Conservation (phyloP, 53 echinoderm and acorn worm species). For the Holothuria scabra region DNA sequence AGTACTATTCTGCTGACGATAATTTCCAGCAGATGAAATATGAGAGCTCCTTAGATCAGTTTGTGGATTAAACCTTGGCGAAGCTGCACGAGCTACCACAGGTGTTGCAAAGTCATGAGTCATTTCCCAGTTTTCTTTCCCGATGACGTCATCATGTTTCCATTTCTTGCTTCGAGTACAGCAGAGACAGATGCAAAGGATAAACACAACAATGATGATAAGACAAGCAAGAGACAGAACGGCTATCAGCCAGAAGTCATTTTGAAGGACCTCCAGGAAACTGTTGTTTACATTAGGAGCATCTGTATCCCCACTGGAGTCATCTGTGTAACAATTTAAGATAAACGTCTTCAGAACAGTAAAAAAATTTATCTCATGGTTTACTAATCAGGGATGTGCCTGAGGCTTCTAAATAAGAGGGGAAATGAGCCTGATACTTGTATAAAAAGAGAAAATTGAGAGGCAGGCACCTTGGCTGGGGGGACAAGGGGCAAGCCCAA, state of each 20-base stretch:
- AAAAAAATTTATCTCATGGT: no score
- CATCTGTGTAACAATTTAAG: not conserved
- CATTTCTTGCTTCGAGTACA: conserved; percentile 41
- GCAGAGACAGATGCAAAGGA: conserved; percentile 51
- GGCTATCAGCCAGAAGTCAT: conserved; percentile 59
- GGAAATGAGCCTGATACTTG: no score
- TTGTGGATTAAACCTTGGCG: conserved; percentile 20
- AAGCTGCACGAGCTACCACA: conserved; percentile 22
- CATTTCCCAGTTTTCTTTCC: conserved; percentile 53
- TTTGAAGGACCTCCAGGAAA: not conserved
- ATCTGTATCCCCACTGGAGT: not conserved
- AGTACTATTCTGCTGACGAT: not conserved
- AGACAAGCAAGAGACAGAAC: conserved; percentile 54
- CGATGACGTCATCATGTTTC: conserved; percentile 26
- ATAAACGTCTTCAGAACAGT: not conserved
- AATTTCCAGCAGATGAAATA: conserved; percentile 10
- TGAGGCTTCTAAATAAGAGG: no score
- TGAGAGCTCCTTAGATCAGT: conserved; percentile 6
- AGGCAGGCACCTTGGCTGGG: no score
- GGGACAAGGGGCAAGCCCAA: no score
- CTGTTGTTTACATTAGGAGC: conserved; percentile 6
- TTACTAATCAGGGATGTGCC: no score
- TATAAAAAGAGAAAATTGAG: no score
- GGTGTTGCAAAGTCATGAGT: conserved; percentile 25
- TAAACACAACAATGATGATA: conserved; percentile 49